Conservation (phyloP, 2,797 vertebrate genomes). For the Dicrostonyx torquatus region DNA sequence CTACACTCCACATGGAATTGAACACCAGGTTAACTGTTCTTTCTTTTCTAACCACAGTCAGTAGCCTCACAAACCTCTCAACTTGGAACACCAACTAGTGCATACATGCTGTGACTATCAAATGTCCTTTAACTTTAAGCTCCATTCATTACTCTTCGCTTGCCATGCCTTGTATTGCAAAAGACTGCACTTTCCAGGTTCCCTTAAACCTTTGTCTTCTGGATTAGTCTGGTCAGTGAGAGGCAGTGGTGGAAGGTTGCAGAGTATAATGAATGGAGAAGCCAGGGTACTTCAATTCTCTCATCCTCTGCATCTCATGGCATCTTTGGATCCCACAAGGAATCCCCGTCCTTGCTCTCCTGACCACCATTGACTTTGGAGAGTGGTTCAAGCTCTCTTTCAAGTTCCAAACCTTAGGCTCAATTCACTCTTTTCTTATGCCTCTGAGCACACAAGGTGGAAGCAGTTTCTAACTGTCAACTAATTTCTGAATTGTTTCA, state of each 20-base stretch:
- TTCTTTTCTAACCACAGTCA: neutral
- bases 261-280: neutral
- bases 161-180: neutral
- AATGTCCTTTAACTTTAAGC: neutral
- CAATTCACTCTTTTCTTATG: neutral
- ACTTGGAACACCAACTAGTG: neutral
- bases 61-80: neutral
- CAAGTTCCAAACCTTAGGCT: neutral
- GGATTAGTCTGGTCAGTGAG: constrained; percentile 33
- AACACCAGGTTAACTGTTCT: neutral
- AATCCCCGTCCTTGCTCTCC: neutral
- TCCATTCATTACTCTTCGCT: neutral
- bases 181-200: constrained; percentile 50
- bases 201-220: constrained; percentile 12
- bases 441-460: neutral
- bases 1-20: neutral
- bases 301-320: neutral
- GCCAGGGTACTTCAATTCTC: neutral
- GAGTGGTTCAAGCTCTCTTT: neutral
- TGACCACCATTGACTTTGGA: neutral
- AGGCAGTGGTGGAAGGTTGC: neutral
- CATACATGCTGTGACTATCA: neutral
- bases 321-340: neutral
- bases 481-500: constrained; percentile 1
- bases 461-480: neutral